Evolutionary conservation across 1,140 invertebrate genomes (phyloP).

Genomic region (Ostrea denselamellosa): DNA sequence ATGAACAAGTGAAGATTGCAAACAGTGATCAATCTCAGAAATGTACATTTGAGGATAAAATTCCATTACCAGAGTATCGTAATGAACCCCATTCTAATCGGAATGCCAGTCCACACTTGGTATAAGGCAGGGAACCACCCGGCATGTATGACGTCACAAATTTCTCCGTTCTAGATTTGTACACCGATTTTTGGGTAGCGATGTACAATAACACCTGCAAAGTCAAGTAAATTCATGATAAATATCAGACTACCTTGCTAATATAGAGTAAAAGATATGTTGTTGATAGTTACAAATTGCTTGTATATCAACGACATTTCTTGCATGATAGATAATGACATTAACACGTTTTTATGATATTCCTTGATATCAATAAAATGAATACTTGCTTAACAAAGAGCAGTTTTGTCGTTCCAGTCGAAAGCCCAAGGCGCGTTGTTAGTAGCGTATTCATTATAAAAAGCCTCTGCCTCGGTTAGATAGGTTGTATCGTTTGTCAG

Average conservation of each 20-base stretch:
- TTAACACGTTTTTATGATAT: background rate
- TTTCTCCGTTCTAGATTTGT: constrained; percentile 49
- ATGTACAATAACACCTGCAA: constrained; percentile 70
- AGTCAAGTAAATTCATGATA: constrained; percentile 54
- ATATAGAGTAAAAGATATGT: background rate
- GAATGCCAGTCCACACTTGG: constrained; percentile 69
- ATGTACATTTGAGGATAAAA: background rate
- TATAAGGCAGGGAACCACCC: constrained; percentile 62
- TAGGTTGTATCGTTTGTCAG: constrained; percentile 81
- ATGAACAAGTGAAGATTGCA: background rate
- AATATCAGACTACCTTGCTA: background rate
- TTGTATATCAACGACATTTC: background rate
- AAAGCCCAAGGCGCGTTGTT: constrained; percentile 74
- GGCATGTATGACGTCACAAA: constrained; percentile 58
- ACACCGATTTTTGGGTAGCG: constrained; percentile 52
- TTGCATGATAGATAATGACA: background rate
- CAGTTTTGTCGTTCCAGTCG: constrained; percentile 83
- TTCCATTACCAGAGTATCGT: constrained; percentile 64
- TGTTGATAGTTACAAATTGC: background rate
- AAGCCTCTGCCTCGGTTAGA: constrained; percentile 81
- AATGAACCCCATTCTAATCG: constrained; percentile 69
- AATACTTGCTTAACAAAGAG: constrained; percentile 71
- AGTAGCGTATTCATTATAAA: constrained; percentile 40
- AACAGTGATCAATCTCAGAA: background rate
- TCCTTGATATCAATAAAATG: background rate